Conservation (phyloP, 2,797 vertebrate genomes). For the Lacerta agilis region DNA sequence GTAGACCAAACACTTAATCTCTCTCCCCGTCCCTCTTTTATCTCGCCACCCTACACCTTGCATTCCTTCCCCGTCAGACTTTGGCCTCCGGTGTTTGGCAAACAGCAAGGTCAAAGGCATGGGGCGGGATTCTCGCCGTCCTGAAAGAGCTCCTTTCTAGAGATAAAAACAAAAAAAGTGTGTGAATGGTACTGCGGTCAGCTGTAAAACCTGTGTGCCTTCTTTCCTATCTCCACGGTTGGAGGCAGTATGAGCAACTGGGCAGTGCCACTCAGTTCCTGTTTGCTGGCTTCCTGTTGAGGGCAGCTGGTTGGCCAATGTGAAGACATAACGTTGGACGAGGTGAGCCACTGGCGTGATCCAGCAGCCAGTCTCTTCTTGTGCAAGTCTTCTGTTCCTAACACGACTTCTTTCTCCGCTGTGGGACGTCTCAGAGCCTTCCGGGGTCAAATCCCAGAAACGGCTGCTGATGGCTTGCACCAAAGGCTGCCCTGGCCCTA, state of each 20-base stretch:
- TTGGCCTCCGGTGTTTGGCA: constrained; percentile 79
- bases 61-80: constrained; percentile 76
- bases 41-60: constrained; percentile 78
- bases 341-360: too few relatives aligned
- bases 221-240: not conserved
- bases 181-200: not conserved
- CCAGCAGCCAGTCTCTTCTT: too few relatives aligned
- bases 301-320: too few relatives aligned
- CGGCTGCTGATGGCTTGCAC: not conserved
- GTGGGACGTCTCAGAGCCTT: not conserved
- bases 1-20: constrained; percentile 55
- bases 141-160: not conserved
- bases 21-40: constrained; percentile 65
- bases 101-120: constrained; percentile 72
- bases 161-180: not conserved
- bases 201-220: not conserved
- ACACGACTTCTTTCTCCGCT: too few relatives aligned
- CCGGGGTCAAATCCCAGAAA: not conserved
- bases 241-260: too few relatives aligned
- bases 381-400: too few relatives aligned
- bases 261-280: too few relatives aligned
- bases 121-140: constrained; percentile 1
- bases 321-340: too few relatives aligned
- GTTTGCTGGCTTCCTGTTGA: too few relatives aligned
- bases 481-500: not conserved